Base-by-base conservation (phyloP, 1,140 invertebrate genomes). In the Scaptomyza pallida region DNA sequence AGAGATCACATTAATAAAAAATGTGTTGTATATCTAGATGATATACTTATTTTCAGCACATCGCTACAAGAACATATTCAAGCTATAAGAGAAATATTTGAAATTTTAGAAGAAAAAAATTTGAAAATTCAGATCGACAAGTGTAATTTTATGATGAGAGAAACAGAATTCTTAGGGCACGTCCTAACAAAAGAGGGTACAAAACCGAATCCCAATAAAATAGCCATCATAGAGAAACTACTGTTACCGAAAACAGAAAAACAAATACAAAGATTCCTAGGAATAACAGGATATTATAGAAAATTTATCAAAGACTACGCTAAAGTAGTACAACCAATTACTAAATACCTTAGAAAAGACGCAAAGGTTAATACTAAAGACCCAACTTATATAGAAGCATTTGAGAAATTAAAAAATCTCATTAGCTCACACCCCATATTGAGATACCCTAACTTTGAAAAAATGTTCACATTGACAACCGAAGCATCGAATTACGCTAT, bases 21-120 rank as follows among this genome's bases (percentile, higher is more conserved):
- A 45, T 63, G 60, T 52, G 57, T 59, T 2, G 67, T 75, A 16
- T 69, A 73, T 60, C 15, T 74, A 17, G 71, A 70, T 16, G 71
- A 77, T 37, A 74, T 77, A 41, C 41, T 76, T n/a, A 59, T 73
- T 40, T 76, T 76, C 17, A 60, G 43, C 40, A 72, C 68, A 15
- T 67, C 54, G n/a, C 21, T 62, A 15, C 15, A 72, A 37, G 69
- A 67, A 44, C 72, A 59, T 16, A 35, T 62, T 26, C 26, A 70
- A 19, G 19, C 62, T 26, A 45, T 62, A 9, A 33, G 48, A 17
- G 45, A 50, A 51, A 30, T 30, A 68, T 59, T 70, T 47, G 10
- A 55, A 55, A 55, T 54, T 23, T 21, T 55, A 19, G 44, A 47
- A 44, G 40, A 64, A 40, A 56, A 64, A 16, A 64, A 19, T 45